These are phyloP conservation scores for Rhinopomastus cyanomelas DNA, from an alignment of 2,113 vertebrate genomes.

Conservation along the genomic window DNA sequence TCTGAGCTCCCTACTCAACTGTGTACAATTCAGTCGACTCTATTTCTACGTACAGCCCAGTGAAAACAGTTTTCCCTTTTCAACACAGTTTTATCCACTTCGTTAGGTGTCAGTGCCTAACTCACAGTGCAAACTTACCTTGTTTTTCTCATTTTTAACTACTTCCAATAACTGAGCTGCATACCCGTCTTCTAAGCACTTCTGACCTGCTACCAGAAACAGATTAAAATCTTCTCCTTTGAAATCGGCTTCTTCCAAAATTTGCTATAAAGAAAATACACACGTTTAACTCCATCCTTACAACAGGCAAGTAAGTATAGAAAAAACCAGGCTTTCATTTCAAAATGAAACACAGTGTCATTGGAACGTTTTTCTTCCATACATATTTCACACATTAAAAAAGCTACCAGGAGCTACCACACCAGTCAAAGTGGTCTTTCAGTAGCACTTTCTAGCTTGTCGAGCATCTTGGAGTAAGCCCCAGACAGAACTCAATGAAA, in stretches of 20 bases:
- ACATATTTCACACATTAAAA: neutral
- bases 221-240: conserved; percentile 86
- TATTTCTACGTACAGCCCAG: neutral
- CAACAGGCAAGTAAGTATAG: neutral
- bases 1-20: neutral
- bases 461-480: neutral
- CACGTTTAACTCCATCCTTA: neutral
- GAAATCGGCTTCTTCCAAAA: conserved; percentile 83
- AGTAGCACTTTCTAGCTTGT: neutral
- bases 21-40: neutral
- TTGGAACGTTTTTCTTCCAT: neutral
- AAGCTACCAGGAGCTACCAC: neutral
- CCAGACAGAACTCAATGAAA: neutral
- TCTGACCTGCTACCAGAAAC: conserved; percentile 84
- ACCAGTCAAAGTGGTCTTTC: neutral
- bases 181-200: conserved; percentile 89
- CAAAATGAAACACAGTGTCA: neutral
- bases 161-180: conserved; percentile 85
- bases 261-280: conserved; percentile 78
- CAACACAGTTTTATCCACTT: neutral
- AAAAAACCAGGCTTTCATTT: neutral
- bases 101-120: neutral
- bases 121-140: conserved; percentile 69
- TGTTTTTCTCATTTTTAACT: conserved; percentile 90
- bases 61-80: neutral